Evolutionary conservation across 2,797 vertebrate species (phyloP), one percentile per base, ranked within the genome.

Genomic region (Glossophaga mutica): DNA sequence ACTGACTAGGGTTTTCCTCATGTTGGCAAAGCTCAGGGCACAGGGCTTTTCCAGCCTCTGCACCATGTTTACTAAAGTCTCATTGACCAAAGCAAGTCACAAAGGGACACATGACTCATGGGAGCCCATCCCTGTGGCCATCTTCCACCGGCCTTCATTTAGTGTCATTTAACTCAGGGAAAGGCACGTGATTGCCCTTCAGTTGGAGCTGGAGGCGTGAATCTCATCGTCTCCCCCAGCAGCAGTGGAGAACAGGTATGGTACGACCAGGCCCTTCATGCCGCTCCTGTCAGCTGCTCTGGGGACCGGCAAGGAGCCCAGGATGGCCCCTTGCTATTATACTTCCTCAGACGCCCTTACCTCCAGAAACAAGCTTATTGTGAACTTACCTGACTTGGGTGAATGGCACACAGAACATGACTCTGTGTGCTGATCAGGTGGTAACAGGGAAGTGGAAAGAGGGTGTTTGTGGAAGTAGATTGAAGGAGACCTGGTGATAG

Each of bases 1-100:
- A 39, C 74, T 10, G 4, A 6, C 12, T 16, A 0, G 5, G 6
- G 26, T 37, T 50, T 24, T 50, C 77, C 84, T 77, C 16, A 0
- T 11, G 21, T 11, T 6, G 16, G 37, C 46, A 59, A 3, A 37
- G n/a, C 37, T n/a, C 12, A 0, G 6, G 3, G 3, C 59, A 9
- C 9, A 3, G 48, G 57, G 19, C 73, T 11, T 26, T 39, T 19
- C 65, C 26, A 19, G 55, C 88, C 74, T 12, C 89, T 4, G 26
- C 15, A 11, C 12, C 32, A 9, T 10, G 46, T 24, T 62, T 62
- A 26, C 50, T 29, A 2, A 50, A 12, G 34, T 42, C 77, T 50
- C 8, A 2, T 16, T n/a, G 71, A 34, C 39, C 21, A 34, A 26
- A 79, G 50, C 6, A 24, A 57, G 65, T 44, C 4, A 0, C 78